phyloP scores from a whole-genome alignment of 2,113 vertebrate genomes.

The Atlantisia rogersi region DNA sequence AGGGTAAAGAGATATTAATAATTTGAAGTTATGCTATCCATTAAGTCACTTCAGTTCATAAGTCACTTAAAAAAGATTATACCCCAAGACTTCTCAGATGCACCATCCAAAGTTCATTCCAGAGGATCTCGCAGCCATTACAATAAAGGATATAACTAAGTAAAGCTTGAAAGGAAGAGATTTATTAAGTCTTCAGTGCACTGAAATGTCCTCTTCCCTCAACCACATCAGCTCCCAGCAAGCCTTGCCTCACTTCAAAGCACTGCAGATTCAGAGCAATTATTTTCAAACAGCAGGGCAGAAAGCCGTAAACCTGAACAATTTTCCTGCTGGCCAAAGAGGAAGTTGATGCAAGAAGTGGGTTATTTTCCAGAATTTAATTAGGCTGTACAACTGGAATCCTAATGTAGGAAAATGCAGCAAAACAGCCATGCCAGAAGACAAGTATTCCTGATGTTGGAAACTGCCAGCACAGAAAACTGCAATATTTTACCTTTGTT shows the following conservation, averaged over 20 bases:
- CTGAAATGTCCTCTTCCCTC: neutral
- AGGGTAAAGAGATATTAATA: neutral
- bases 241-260: conserved; percentile 25
- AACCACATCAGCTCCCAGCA: neutral
- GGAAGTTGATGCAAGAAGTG: neutral
- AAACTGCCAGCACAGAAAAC: neutral
- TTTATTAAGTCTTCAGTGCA: neutral
- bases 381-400: neutral
- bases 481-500: neutral
- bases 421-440: neutral
- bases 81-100: neutral
- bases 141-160: neutral
- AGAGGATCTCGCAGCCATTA: neutral
- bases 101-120: neutral
- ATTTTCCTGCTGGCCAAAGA: conserved; percentile 4
- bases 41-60: neutral
- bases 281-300: conserved; percentile 3
- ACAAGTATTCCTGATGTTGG: neutral
- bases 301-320: neutral
- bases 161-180: neutral
- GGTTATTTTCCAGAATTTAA: conserved; percentile 23
- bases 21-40: neutral
- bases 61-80: neutral
- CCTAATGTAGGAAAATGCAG: neutral
- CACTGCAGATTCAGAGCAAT: conserved; percentile 1